phyloP scores from a whole-genome alignment of 2,888 invertebrate genomes.

The Gryllus longicercus region DNA sequence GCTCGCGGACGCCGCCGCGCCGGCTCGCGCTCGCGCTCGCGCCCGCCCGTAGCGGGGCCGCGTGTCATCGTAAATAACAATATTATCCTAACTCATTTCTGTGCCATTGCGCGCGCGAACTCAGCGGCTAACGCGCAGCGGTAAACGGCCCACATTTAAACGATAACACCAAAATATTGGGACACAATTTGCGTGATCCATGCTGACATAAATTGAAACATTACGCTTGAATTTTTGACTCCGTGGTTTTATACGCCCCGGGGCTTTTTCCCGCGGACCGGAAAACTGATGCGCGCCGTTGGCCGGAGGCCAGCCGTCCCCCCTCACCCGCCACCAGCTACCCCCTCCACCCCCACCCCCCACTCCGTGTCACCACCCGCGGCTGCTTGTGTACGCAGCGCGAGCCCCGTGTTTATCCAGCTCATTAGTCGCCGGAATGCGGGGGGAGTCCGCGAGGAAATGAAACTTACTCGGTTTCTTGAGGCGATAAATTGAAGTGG shows the following conservation, averaged over 20 bases:
- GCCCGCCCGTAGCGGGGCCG: not conserved
- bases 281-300: not conserved
- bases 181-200: slow-evolving; percentile 29
- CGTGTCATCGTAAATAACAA: slow-evolving; percentile 1
- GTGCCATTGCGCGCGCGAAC: slow-evolving; percentile 1
- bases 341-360: not conserved
- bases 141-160: slow-evolving; percentile 24
- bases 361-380: not conserved
- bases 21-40: no score
- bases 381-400: not conserved
- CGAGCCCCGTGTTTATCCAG: not conserved
- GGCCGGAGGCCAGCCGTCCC: not conserved
- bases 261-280: not conserved
- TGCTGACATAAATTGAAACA: slow-evolving; percentile 31
- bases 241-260: not conserved
- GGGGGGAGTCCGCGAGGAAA: slow-evolving; percentile 6
- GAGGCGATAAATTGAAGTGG: slow-evolving; percentile 10
- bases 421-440: slow-evolving; percentile 5
- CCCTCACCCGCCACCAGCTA: not conserved
- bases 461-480: not conserved
- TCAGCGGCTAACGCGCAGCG: not conserved
- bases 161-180: slow-evolving; percentile 32
- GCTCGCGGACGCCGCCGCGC: no score
- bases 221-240: slow-evolving; percentile 25
- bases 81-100: slow-evolving; percentile 17